Evolutionary conservation across 2,888 invertebrate species (phyloP).

Genomic region (Masnerella sp.): DNA sequence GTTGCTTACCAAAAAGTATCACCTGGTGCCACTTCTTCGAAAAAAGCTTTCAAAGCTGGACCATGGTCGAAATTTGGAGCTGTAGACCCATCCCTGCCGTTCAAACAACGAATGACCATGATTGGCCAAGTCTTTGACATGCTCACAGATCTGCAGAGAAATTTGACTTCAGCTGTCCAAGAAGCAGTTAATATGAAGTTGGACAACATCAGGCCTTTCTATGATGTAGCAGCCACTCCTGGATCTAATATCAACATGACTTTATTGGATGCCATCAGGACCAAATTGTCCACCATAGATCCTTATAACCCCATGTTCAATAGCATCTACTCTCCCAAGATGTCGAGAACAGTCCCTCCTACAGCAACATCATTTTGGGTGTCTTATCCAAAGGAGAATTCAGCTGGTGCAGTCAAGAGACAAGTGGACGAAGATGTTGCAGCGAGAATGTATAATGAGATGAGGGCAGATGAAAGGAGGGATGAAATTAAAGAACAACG

Average conservation of each 20-base stretch:
- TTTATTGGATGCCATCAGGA: conserved; percentile 70
- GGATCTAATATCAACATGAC: conserved; percentile 62
- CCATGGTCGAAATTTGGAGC: conserved; percentile 66
- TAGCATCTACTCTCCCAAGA: conserved; percentile 34
- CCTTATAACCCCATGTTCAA: background rate
- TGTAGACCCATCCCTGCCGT: conserved; percentile 67
- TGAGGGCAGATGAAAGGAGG: conserved; percentile 11
- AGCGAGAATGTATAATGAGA: conserved; percentile 27
- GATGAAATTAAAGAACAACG: conserved; percentile 55
- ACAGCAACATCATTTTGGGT: conserved; percentile 66
- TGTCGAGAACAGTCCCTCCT: conserved; percentile 57
- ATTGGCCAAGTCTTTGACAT: conserved; percentile 74
- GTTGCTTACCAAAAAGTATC: conserved; percentile 67
- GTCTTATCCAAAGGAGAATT: conserved; percentile 61
- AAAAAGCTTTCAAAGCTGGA: conserved; percentile 65
- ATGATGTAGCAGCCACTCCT: conserved; percentile 20
- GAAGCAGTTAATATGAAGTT: conserved; percentile 31
- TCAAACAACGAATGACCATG: conserved; percentile 70
- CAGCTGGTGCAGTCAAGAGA: conserved; percentile 58
- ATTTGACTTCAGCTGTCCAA: conserved; percentile 66
- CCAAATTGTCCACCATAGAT: conserved; percentile 63
- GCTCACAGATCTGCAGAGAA: conserved; percentile 72
- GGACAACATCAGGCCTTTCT: background rate
- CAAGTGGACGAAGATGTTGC: conserved; percentile 58
- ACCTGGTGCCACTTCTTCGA: conserved; percentile 50